Evolutionary conservation across 1,140 invertebrate genomes (phyloP).

Genomic region (Pachypsylla venusta): DNA sequence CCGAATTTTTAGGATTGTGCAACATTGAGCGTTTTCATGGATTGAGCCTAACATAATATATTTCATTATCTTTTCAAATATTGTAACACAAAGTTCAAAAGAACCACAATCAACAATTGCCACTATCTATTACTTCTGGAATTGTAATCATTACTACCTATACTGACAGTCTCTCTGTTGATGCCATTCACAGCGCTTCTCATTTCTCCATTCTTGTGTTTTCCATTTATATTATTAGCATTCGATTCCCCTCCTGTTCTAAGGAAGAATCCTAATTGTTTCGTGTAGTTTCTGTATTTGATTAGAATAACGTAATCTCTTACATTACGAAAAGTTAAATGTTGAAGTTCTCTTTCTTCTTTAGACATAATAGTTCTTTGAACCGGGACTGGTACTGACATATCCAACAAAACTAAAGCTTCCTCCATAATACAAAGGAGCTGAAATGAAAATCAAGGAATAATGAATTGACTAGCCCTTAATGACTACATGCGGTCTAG

Average conservation of each 20-base stretch:
- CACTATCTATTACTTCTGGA: no score
- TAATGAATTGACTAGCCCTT: no score
- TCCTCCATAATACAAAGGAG: conserved; percentile 34
- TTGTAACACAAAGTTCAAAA: no score
- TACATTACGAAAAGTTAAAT: conserved; percentile 31
- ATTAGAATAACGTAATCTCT: conserved; percentile 34
- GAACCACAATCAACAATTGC: no score
- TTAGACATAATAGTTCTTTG: conserved; percentile 31
- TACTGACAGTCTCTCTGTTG: no score
- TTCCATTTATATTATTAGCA: neutral
- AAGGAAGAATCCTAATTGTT: neutral
- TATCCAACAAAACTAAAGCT: conserved; percentile 25
- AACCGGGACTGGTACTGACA: conserved; percentile 27
- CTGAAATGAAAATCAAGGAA: conserved; percentile 11
- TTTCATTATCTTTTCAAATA: no score
- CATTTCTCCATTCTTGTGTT: neutral
- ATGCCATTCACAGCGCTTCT: no score
- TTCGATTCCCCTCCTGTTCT: neutral
- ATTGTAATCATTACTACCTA: no score
- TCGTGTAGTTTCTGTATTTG: conserved; percentile 32
- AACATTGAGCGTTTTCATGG: no score
- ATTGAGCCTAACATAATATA: no score
- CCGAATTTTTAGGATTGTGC: no score
- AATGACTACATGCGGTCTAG: no score
- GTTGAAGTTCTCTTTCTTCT: conserved; percentile 28